Evolutionary conservation across 1,140 invertebrate species (phyloP).

Genomic region (Bombus huntii): DNA sequence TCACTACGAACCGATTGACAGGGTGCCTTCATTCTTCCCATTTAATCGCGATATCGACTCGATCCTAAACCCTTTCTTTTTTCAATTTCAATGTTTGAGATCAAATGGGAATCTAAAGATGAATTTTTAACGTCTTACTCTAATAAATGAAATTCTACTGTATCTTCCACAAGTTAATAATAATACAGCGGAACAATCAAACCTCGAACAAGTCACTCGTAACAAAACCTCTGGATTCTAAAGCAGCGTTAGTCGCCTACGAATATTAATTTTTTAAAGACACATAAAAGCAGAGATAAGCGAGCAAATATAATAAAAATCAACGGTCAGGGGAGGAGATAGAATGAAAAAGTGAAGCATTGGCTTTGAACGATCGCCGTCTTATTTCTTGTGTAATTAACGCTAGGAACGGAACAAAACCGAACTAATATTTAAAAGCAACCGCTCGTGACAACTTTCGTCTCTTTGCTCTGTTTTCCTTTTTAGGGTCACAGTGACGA

Average conservation of each 20-base stretch:
- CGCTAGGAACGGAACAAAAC: background rate
- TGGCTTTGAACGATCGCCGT: slow-evolving; percentile 3
- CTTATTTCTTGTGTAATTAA: background rate
- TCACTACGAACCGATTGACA: slow-evolving; percentile 56
- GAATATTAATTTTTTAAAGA: background rate
- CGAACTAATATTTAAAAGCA: background rate
- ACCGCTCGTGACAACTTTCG: background rate
- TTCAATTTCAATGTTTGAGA: no score
- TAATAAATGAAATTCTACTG: no score
- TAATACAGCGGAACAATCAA: no score
- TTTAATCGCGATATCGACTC: slow-evolving; percentile 6
- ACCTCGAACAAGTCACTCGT: background rate
- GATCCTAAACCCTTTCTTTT: background rate
- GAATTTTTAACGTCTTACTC: no score
- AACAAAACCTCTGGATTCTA: background rate
- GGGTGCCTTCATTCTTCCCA: slow-evolving; percentile 32
- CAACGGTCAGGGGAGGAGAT: background rate
- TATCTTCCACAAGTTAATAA: no score
- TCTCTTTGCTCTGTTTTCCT: background rate
- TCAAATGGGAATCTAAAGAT: no score
- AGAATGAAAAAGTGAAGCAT: background rate
- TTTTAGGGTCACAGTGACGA: background rate
- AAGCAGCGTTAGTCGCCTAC: background rate
- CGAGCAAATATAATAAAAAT: background rate
- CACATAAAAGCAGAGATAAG: background rate